Base-by-base conservation (phyloP, 2,888 invertebrate species). In the Drosophila phalerata region DNA sequence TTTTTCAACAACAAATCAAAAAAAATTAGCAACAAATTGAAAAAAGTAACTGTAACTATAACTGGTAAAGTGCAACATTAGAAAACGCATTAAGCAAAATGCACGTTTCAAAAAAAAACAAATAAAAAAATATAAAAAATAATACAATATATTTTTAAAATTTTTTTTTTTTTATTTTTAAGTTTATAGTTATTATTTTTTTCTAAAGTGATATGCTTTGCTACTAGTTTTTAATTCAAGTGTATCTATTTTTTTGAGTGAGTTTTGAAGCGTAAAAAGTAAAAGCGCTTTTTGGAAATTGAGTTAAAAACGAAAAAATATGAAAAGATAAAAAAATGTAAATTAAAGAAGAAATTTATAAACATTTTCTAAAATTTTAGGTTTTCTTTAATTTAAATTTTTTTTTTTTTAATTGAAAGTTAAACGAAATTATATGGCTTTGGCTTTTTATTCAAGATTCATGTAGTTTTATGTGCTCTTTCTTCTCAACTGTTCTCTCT, bases 391-490 rank as follows among this genome's bases (percentile, higher is more conserved):
- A 15, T 58, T 48, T 5, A 19, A n/a, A 28, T 34, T 32, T 38
- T 13, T 47, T 30, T 8, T 28, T 56, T 43, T 53, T 25, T 47
- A n/a, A n/a, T n/a, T 9, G 1, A 10, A 32, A 40, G 19, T 62
- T 65, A 5, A 73, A 77, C 71, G 73, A 81, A 81, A 75, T 79
- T 68, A 13, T 28, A 84, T 91, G 90, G 89, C 90, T 86, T 91
- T 92, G 91, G 91, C 90, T 91, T 89, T 88, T 86, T 77, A 71
- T 79, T 74, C 37, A 69, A 81, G 71, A 69, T 78, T 83, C 69
- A 79, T 81, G 69, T 73, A 79, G 43, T 60, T 73, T 73, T 53
- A 77, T 85, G 74, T 88, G 86, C 86, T 88, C 69, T 80, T 76
- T 79, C 77, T 81, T 79, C 77, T 84, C 82, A 75, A 76, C 77